These are phyloP conservation scores for Dicranocentrus wangi DNA, from an alignment of 2,888 invertebrate genomes.

Conservation along the genomic window DNA sequence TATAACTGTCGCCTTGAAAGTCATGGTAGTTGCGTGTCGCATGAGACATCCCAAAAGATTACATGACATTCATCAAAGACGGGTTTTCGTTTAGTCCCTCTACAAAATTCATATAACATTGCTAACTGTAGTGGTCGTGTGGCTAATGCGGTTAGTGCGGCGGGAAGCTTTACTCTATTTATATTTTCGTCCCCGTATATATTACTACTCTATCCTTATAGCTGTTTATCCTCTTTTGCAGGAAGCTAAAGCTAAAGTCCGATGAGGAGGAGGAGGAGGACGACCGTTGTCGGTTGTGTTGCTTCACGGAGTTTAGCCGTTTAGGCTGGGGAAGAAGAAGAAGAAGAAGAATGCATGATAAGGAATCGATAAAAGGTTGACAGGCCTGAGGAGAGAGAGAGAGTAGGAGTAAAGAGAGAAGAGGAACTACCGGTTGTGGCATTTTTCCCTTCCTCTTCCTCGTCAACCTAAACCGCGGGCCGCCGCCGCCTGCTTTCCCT, in stretches of 20 bases:
- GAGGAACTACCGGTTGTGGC: slow-evolving; percentile 54
- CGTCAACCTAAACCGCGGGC: too few species aligned
- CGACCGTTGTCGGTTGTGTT: too few species aligned
- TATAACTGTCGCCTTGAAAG: slow-evolving; percentile 12
- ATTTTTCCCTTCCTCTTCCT: slow-evolving; percentile 41
- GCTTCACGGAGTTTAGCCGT: neutral
- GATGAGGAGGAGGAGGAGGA: too few species aligned
- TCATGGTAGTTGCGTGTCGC: slow-evolving; percentile 47
- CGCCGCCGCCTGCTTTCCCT: too few species aligned
- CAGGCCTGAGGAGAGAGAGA: slow-evolving; percentile 30
- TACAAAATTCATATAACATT: neutral
- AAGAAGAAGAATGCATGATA: slow-evolving; percentile 10
- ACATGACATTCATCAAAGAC: slow-evolving; percentile 61
- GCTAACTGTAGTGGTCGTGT: neutral
- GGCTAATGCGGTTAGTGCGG: slow-evolving; percentile 41
- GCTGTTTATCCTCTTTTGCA: neutral
- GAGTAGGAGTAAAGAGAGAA: slow-evolving; percentile 8
- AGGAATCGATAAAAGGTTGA: slow-evolving; percentile 61
- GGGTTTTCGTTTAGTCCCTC: slow-evolving; percentile 17
- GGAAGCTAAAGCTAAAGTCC: neutral
- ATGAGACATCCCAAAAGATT: slow-evolving; percentile 54
- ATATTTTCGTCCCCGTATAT: too few species aligned
- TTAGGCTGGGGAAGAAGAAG: neutral
- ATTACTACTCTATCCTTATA: too few species aligned
- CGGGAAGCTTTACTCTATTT: neutral